Evolutionary conservation across 2,113 vertebrate genomes (phyloP).

Genomic region (Varanus komodoensis): DNA sequence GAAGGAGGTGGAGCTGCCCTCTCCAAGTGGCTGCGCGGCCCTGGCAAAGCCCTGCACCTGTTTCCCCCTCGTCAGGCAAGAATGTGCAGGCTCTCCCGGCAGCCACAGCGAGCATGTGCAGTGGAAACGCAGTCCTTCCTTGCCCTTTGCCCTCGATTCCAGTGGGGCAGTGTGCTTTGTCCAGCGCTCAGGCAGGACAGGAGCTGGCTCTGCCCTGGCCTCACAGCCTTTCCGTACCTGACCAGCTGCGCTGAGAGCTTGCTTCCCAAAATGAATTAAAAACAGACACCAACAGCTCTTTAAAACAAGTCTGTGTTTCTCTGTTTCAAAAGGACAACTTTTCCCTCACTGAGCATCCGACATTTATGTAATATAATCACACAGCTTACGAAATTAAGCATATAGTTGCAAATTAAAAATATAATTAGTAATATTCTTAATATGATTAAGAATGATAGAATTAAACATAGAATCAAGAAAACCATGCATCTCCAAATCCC

Average conservation of each 20-base stretch:
- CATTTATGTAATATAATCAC: not conserved
- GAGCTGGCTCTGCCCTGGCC: not conserved
- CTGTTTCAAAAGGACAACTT: no score
- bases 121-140: conserved; percentile 1
- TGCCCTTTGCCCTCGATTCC: not conserved
- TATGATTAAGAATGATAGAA: no score
- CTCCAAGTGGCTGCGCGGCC: conserved; percentile 21
- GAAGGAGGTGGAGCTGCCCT: conserved; percentile 79
- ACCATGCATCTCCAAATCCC: not conserved
- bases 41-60: conserved; percentile 71
- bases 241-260: not conserved
- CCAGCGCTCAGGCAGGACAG: not conserved
- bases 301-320: not conserved
- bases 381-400: not conserved
- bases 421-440: no score
- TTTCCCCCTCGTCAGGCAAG: conserved; percentile 63
- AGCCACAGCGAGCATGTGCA: conserved; percentile 10
- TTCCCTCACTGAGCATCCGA: no score
- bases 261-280: not conserved
- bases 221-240: not conserved
- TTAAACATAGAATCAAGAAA: not conserved
- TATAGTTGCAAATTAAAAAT: no score
- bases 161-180: not conserved
- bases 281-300: not conserved
- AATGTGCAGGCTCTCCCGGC: not conserved